These are phyloP conservation scores for Falco cherrug DNA, from an alignment of 2,797 vertebrate genomes.

Conservation along the genomic window DNA sequence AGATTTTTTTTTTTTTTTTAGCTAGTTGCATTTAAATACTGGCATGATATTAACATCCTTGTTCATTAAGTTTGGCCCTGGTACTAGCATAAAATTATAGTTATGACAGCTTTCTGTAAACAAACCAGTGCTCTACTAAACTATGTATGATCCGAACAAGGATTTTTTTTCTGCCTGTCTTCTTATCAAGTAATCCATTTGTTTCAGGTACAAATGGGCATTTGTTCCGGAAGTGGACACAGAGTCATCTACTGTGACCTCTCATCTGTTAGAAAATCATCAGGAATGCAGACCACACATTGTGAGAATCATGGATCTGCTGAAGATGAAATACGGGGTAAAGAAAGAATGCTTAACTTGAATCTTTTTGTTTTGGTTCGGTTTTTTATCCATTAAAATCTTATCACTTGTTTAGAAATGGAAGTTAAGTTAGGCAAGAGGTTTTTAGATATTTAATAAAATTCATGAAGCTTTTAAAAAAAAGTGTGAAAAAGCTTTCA, in stretches of 20 bases:
- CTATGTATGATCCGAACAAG: not conserved
- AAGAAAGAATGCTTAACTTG: not conserved
- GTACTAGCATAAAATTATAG: not conserved
- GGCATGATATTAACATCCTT: not conserved
- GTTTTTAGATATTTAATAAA: not conserved
- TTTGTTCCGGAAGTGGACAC: slow-evolving; percentile 96
- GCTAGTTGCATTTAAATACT: not conserved
- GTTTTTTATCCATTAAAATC: not conserved
- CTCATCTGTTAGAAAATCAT: slow-evolving; percentile 84
- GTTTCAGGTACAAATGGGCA: slow-evolving; percentile 93
- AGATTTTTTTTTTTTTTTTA: not conserved
- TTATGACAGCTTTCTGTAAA: not conserved
- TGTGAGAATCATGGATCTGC: slow-evolving; percentile 85
- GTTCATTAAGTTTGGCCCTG: not conserved
- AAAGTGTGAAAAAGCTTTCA: not conserved
- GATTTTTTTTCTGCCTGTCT: not conserved
- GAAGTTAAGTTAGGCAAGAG: not conserved
- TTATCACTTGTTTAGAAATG: too few species aligned
- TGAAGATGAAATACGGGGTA: slow-evolving; percentile 87
- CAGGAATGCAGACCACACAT: slow-evolving; percentile 90
- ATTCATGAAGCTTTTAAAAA: not conserved
- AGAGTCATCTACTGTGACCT: slow-evolving; percentile 76
- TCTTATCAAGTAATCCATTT: not conserved
- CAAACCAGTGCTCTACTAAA: not conserved
- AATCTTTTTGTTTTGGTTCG: not conserved